These are phyloP conservation scores for Nettapus auritus DNA, from an alignment of 2,113 vertebrate species.

Conservation along the genomic window DNA sequence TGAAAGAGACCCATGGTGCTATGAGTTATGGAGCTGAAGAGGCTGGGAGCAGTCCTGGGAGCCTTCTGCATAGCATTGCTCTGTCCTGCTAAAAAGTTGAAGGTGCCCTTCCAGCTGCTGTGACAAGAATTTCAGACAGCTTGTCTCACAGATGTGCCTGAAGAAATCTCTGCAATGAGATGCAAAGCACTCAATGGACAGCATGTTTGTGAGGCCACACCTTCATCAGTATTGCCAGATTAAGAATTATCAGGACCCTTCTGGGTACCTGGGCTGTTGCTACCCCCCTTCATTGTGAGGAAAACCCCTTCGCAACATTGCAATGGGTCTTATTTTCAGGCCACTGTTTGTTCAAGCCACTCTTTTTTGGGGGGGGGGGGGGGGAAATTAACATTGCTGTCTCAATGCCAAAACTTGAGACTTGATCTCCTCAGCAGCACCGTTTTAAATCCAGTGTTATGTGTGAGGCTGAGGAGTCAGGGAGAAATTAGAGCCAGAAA, in stretches of 20 bases:
- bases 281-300: not conserved
- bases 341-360: not conserved
- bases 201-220: not conserved
- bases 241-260: not conserved
- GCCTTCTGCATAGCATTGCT: not conserved
- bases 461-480: not conserved
- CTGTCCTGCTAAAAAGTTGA: not conserved
- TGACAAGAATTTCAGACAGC: not conserved
- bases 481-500: not conserved
- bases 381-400: not conserved
- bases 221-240: not conserved
- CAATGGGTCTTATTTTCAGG: not conserved
- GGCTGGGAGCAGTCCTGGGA: not conserved
- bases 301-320: not conserved
- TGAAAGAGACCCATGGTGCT: not conserved
- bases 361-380: not conserved
- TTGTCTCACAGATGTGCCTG: accelerated
- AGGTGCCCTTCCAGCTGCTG: not conserved
- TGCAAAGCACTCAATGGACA: not conserved
- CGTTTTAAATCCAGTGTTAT: not conserved
- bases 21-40: not conserved
- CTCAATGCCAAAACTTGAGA: not conserved
- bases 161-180: not conserved
- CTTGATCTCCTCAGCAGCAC: not conserved
- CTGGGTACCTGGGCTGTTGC: not conserved